phyloP scores from a whole-genome alignment of 2,113 vertebrate genomes.

The Sminthopsis crassicaudata region DNA sequence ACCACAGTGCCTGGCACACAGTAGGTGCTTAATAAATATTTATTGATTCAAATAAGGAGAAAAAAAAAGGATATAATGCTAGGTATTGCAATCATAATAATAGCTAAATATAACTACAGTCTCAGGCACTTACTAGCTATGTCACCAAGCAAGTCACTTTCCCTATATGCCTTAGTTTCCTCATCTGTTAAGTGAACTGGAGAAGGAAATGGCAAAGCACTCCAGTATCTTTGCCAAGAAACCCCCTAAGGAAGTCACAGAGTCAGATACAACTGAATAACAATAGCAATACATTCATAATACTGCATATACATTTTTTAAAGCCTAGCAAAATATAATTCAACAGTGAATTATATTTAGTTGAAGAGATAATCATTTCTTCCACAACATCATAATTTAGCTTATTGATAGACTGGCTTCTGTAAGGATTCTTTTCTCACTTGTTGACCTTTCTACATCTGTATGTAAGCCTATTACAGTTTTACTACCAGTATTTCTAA shows the following conservation, averaged over 20 bases:
- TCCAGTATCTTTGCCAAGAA: not conserved
- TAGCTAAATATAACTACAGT: not conserved
- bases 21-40: not conserved
- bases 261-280: not conserved
- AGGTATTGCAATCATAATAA: not conserved
- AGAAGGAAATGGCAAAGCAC: not conserved
- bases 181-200: not conserved
- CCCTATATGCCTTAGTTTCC: not conserved
- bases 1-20: not conserved
- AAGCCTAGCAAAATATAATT: not conserved
- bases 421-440: not conserved
- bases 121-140: not conserved
- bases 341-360: not conserved
- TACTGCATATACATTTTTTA: not conserved
- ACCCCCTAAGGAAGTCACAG: not conserved
- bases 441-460: not conserved
- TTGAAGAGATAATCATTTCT: not conserved
- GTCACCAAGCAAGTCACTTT: not conserved
- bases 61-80: not conserved
- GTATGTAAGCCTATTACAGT: not conserved
- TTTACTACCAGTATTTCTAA: not conserved
- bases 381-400: not conserved
- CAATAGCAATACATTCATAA: not conserved
- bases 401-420: not conserved
- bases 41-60: not conserved